Evolutionary conservation across 2,888 invertebrate species (phyloP).

Genomic region (Aphidoletes aphidimyza): DNA sequence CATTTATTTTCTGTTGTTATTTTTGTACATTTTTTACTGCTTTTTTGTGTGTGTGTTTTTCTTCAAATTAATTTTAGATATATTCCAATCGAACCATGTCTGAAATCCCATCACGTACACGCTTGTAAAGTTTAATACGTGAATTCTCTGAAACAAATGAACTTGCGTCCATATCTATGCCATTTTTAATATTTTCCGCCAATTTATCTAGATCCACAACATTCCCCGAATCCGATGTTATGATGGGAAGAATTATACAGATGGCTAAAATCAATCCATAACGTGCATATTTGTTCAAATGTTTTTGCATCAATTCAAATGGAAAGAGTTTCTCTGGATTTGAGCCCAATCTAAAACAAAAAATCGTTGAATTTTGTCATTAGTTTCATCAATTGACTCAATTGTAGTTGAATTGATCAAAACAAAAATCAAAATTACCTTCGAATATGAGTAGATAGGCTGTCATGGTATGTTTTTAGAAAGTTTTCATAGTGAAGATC

Average conservation of each 20-base stretch:
- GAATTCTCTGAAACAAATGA: not conserved
- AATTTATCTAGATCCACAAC: not conserved
- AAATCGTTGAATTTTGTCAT: too few relatives aligned
- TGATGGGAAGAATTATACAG: not conserved
- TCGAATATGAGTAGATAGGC: conserved; percentile 53
- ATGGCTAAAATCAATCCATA: not conserved
- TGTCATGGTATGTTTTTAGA: conserved; percentile 58
- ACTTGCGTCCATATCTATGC: not conserved
- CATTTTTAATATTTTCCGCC: not conserved
- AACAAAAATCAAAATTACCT: too few relatives aligned
- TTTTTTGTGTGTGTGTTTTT: too few relatives aligned
- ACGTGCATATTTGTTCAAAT: not conserved
- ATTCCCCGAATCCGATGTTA: not conserved
- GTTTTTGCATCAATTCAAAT: not conserved
- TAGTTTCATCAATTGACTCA: too few relatives aligned
- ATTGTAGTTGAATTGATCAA: too few relatives aligned
- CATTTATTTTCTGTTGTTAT: too few relatives aligned
- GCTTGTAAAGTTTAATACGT: not conserved
- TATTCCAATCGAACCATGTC: conserved; percentile 17
- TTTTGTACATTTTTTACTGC: too few relatives aligned
- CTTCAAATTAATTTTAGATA: not conserved
- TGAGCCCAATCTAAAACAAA: conserved; percentile 6
- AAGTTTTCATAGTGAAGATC: conserved; percentile 60
- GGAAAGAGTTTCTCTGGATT: not conserved
- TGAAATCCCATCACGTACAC: not conserved